Evolutionary conservation across 2,113 vertebrate species (phyloP).

Genomic region (Rafetus swinhoei): DNA sequence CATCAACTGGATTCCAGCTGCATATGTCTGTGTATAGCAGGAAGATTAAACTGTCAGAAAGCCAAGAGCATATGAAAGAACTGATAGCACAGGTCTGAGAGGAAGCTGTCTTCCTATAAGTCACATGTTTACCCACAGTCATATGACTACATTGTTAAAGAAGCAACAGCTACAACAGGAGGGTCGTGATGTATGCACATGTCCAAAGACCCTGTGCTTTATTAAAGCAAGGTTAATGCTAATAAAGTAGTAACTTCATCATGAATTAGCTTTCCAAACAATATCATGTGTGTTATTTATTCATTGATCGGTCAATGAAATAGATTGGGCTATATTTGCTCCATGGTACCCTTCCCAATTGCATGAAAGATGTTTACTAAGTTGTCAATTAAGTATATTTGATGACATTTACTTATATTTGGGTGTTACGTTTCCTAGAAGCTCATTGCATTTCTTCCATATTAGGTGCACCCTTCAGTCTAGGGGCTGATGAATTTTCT

Average conservation of each 20-base stretch:
- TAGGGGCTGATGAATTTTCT: background rate
- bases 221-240: background rate
- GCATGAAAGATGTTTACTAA: background rate
- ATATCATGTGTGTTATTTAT: rapidly evolving
- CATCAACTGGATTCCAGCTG: background rate
- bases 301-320: background rate
- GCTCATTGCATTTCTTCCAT: background rate
- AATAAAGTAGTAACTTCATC: background rate
- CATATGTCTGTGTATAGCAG: background rate
- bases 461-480: background rate
- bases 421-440: background rate
- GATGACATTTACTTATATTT: background rate
- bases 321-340: background rate
- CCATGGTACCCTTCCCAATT: background rate
- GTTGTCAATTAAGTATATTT: background rate
- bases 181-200: background rate
- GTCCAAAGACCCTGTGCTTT: background rate
- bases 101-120: rapidly evolving
- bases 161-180: background rate
- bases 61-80: background rate
- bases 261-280: background rate
- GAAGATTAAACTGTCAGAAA: background rate
- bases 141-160: background rate
- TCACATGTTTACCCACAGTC: background rate
- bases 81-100: background rate